Conservation (phyloP, 1,140 invertebrate species). For the Trypoxylus dichotomus region DNA sequence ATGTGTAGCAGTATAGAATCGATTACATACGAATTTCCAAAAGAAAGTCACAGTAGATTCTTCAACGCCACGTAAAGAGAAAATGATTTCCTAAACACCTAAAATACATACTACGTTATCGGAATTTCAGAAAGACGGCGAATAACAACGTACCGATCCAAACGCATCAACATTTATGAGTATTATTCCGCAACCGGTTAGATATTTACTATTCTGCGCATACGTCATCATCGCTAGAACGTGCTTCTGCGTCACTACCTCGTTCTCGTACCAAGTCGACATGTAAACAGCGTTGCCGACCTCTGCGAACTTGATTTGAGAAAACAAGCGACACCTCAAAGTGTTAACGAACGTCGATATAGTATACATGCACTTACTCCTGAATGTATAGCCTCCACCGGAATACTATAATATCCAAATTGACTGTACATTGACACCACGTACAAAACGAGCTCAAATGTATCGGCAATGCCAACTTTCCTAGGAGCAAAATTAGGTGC, state of each 20-base stretch:
- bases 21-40: too few relatives aligned
- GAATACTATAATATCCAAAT: neutral
- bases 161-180: neutral
- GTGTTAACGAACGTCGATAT: neutral
- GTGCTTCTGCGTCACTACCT: neutral
- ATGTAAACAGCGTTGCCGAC: neutral
- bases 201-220: neutral
- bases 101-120: neutral
- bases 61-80: neutral
- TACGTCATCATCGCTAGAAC: neutral
- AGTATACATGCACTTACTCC: neutral
- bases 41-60: neutral
- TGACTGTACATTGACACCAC: neutral
- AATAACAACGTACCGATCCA: neutral
- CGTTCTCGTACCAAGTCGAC: neutral
- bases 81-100: neutral
- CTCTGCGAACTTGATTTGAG: neutral
- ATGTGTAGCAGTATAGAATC: too few relatives aligned
- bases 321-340: neutral
- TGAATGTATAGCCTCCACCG: neutral
- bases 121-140: neutral
- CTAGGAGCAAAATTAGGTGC: neutral
- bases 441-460: neutral
- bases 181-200: neutral
- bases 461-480: neutral